These are phyloP conservation scores for Phrynosoma platyrhinos DNA, from an alignment of 2,113 vertebrate species.

Conservation along the genomic window DNA sequence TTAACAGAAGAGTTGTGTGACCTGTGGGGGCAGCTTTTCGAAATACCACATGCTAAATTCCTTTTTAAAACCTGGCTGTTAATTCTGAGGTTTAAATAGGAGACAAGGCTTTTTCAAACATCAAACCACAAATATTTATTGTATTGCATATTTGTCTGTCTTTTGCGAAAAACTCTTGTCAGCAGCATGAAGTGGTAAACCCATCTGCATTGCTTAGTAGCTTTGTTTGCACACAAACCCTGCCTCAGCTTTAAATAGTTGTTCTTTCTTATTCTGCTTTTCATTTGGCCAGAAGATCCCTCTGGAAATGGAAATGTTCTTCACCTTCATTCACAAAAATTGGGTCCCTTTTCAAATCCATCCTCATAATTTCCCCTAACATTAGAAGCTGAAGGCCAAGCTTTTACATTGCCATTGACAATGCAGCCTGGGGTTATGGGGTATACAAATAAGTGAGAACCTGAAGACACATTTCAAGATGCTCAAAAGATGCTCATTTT, in stretches of 20 bases:
- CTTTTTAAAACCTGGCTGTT: constrained; percentile 43
- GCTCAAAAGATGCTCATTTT: too few species aligned
- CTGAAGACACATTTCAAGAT: too few species aligned
- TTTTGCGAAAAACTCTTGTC: background rate
- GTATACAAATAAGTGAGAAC: background rate
- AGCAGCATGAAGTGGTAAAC: constrained; percentile 9
- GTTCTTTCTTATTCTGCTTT: background rate
- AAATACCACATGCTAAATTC: constrained; percentile 48
- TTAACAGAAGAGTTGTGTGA: constrained; percentile 52
- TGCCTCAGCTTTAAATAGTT: background rate
- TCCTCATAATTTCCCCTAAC: background rate
- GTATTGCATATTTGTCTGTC: constrained; percentile 47
- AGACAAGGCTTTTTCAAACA: constrained; percentile 23
- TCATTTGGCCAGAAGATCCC: background rate
- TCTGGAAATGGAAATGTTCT: background rate
- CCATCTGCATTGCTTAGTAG: background rate
- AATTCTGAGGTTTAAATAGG: constrained; percentile 14
- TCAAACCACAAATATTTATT: constrained; percentile 62
- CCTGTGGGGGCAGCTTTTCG: constrained; percentile 39
- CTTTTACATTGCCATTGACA: background rate
- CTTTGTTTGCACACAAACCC: background rate
- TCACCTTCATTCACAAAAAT: background rate
- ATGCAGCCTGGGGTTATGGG: background rate
- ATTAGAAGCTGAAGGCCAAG: background rate
- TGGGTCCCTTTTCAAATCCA: background rate